Conservation (phyloP, 2,113 vertebrate species). For the Corythornis vintsioides region DNA sequence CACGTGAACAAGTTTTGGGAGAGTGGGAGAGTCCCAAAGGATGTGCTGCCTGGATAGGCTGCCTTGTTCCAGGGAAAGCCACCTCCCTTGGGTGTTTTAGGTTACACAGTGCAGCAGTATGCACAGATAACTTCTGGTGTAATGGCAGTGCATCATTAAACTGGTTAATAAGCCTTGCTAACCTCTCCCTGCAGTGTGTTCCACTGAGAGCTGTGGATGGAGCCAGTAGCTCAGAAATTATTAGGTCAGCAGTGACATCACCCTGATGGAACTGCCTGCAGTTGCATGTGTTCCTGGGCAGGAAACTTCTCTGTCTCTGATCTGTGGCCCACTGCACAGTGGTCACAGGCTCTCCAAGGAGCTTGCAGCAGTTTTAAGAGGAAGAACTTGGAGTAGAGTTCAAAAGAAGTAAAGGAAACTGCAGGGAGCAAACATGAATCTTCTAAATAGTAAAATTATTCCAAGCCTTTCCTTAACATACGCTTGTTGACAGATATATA, state of each 20-base stretch:
- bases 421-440: not conserved
- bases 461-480: not conserved
- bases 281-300: rapidly evolving
- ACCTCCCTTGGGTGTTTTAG: rapidly evolving
- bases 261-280: not conserved
- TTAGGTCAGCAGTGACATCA: not conserved
- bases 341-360: not conserved
- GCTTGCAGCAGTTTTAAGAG: not conserved
- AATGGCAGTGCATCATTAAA: not conserved
- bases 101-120: not conserved
- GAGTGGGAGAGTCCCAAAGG: rapidly evolving
- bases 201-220: not conserved
- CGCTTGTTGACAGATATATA: not conserved
- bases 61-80: not conserved
- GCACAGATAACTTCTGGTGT: not conserved
- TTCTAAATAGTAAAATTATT: not conserved
- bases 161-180: not conserved
- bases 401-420: not conserved
- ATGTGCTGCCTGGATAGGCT: not conserved
- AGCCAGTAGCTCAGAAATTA: not conserved
- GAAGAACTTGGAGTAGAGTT: not conserved
- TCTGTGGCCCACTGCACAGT: not conserved
- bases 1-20: not conserved
- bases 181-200: not conserved
- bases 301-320: not conserved